Conservation (phyloP, 2,888 invertebrate genomes). For the Cephus sareptanus region DNA sequence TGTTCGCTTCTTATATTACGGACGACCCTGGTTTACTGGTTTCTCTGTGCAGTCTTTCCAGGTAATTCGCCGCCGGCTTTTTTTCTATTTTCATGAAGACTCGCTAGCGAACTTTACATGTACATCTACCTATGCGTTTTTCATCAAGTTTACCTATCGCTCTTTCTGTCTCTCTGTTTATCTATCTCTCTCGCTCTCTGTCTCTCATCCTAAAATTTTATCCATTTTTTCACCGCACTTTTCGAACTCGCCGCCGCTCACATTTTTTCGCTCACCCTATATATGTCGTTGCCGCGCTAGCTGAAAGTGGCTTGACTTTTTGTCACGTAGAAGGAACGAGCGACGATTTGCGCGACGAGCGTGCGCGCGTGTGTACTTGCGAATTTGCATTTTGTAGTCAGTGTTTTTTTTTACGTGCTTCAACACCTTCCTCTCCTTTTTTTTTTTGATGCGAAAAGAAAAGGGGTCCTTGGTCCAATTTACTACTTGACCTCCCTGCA, state of each 20-base stretch:
- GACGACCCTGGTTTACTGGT: constrained; percentile 61
- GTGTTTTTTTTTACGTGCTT: constrained; percentile 5
- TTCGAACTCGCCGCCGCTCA: constrained; percentile 17
- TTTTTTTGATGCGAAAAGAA: not conserved
- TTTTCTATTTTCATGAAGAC: constrained; percentile 37
- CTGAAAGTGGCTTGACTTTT: not conserved
- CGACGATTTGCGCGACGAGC: not conserved
- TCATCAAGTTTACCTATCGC: not conserved
- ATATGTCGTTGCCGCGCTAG: not conserved
- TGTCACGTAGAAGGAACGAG: not conserved
- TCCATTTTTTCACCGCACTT: not conserved
- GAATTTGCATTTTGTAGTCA: constrained; percentile 11
- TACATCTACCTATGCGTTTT: constrained; percentile 1
- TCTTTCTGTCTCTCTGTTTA: constrained; percentile 18
- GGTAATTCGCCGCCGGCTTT: constrained; percentile 58
- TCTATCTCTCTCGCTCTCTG: constrained; percentile 5
- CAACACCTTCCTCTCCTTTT: not conserved
- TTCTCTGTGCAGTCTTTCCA: constrained; percentile 65
- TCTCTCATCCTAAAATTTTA: constrained; percentile 5
- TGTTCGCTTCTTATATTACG: constrained; percentile 64
- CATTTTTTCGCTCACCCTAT: constrained; percentile 23
- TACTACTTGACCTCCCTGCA: not conserved
- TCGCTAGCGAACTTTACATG: not conserved
- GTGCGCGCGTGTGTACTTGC: not conserved
- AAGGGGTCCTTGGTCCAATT: not conserved